Conservation (phyloP, 2,797 vertebrate genomes). For the Epinephelus malabaricus region DNA sequence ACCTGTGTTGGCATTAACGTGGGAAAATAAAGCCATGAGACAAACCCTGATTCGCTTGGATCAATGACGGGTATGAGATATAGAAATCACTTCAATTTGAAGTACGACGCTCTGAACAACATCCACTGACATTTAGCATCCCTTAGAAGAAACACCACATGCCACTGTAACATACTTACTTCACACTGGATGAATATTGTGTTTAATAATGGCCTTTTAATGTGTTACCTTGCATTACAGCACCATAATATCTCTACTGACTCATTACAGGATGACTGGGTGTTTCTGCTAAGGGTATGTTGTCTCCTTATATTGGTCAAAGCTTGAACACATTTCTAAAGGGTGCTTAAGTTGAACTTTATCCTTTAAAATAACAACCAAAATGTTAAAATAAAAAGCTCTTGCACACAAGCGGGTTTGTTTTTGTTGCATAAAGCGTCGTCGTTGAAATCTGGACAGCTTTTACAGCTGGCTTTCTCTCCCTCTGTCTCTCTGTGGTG, state of each 20-base stretch:
- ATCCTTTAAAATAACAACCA: constrained; percentile 63
- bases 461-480: constrained; percentile 55
- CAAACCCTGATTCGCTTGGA: constrained; percentile 78
- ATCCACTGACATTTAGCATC: constrained; percentile 77
- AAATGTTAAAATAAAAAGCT: constrained; percentile 66
- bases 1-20: constrained; percentile 67
- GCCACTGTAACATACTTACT: constrained; percentile 42
- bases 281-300: constrained; percentile 50
- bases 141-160: constrained; percentile 52
- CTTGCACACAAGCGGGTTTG: constrained; percentile 63
- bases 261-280: constrained; percentile 49
- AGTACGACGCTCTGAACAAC: constrained; percentile 85
- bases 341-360: constrained; percentile 73
- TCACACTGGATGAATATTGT: constrained; percentile 22
- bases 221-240: constrained; percentile 35
- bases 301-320: constrained; percentile 49
- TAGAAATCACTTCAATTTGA: constrained; percentile 91
- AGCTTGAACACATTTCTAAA: constrained; percentile 74
- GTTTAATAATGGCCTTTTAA: constrained; percentile 36
- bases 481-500: constrained; percentile 46
- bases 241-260: constrained; percentile 15
- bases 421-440: constrained; percentile 81
- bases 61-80: constrained; percentile 77
- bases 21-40: constrained; percentile 69
- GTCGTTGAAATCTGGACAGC: constrained; percentile 54